Conservation (phyloP, 2,888 invertebrate genomes). For the Eristalis pertinax region DNA sequence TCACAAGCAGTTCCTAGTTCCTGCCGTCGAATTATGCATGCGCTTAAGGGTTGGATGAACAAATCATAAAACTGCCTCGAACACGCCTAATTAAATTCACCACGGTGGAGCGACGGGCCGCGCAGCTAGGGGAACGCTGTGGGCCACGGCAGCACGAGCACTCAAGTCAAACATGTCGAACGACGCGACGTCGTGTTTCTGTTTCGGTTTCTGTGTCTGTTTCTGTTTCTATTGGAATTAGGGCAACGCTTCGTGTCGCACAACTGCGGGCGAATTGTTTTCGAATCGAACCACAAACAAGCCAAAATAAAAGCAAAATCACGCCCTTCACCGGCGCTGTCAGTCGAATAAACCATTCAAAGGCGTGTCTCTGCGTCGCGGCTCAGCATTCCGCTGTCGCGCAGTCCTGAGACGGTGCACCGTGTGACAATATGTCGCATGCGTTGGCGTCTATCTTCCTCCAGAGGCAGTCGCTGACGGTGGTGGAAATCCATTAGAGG, state of each 20-base stretch:
- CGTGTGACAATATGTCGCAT: constrained; percentile 68
- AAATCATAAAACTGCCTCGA: background rate
- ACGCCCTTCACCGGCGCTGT: constrained; percentile 39
- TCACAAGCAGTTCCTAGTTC: background rate
- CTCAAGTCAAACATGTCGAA: constrained; percentile 17
- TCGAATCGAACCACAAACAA: background rate
- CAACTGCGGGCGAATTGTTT: constrained; percentile 33
- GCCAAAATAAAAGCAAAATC: constrained; percentile 3
- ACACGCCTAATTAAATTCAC: background rate
- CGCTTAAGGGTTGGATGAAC: background rate
- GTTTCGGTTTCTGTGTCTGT: background rate
- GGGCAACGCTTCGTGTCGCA: constrained; percentile 24
- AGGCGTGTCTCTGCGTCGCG: constrained; percentile 38
- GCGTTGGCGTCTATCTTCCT: constrained; percentile 63
- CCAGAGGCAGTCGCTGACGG: constrained; percentile 21
- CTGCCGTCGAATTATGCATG: background rate
- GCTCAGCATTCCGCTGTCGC: constrained; percentile 41
- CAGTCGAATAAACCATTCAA: constrained; percentile 14
- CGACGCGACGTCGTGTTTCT: background rate
- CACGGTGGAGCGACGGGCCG: background rate
- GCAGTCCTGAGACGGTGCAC: constrained; percentile 45
- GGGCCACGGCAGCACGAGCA: background rate
- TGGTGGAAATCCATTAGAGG: constrained; percentile 53
- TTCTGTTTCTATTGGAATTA: constrained; percentile 20
- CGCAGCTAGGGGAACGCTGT: background rate